Conservation (phyloP, 2,888 invertebrate genomes). For the Volucella inanis region DNA sequence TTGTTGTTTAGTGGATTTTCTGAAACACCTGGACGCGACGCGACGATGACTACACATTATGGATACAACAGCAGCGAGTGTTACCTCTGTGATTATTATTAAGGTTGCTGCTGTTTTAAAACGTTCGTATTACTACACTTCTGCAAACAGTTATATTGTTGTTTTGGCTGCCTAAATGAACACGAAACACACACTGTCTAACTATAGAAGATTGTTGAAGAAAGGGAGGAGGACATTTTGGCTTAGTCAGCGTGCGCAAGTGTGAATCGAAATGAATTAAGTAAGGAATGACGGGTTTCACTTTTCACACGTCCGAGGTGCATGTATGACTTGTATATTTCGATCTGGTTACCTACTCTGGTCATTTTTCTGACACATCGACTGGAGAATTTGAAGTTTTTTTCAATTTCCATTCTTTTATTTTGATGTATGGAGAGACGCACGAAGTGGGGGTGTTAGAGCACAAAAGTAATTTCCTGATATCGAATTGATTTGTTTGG, state of each 20-base stretch:
- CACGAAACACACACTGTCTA: background rate
- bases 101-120: conserved; percentile 22
- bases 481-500: background rate
- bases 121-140: conserved; percentile 18
- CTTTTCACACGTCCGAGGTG: conserved; percentile 49
- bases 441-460: background rate
- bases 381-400: conserved; percentile 16
- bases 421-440: background rate
- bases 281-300: conserved; percentile 63
- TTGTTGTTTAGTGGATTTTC: conserved; percentile 55
- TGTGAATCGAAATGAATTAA: conserved; percentile 14
- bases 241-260: conserved; percentile 3
- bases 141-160: conserved; percentile 47
- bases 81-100: conserved; percentile 58
- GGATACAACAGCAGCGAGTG: conserved; percentile 64
- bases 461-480: background rate
- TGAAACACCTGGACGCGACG: conserved; percentile 62
- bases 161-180: conserved; percentile 29
- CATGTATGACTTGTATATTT: conserved; percentile 52
- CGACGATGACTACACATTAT: conserved; percentile 53
- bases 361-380: conserved; percentile 27
- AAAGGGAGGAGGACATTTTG: conserved; percentile 58
- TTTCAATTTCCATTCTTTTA: background rate
- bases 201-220: conserved; percentile 30
- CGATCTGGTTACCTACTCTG: conserved; percentile 62